A percentile compares a stretch with the other conserved stretches of the same genome.
Evolutionary conservation across 1,140 invertebrate genomes (phyloP).

Genomic region (Eriocheir sinensis): DNA sequence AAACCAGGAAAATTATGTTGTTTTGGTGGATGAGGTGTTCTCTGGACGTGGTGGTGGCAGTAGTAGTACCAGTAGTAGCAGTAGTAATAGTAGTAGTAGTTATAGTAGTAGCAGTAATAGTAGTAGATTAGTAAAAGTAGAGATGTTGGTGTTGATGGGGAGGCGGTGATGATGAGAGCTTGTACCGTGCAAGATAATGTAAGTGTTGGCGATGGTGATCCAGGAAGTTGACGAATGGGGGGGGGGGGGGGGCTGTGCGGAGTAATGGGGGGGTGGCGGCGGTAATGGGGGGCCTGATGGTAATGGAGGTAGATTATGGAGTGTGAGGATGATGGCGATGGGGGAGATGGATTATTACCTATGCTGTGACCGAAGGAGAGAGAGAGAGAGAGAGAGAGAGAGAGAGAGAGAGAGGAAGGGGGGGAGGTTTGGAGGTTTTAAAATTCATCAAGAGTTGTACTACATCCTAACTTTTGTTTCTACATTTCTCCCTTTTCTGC

Average conservation of each 20-base stretch:
- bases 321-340: too few species aligned
- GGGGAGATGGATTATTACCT: neutral
- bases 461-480: neutral
- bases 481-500: neutral
- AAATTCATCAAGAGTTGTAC: neutral
- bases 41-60: too few species aligned
- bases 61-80: too few species aligned
- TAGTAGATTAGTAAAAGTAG: too few species aligned
- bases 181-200: too few species aligned
- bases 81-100: too few species aligned
- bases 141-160: too few species aligned
- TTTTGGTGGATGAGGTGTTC: neutral
- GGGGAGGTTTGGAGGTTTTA: neutral
- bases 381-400: conserved; percentile 22
- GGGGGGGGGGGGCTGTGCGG: too few species aligned
- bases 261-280: neutral
- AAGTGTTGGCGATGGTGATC: neutral
- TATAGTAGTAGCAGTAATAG: too few species aligned
- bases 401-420: neutral
- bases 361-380: neutral
- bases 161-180: too few species aligned
- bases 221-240: neutral
- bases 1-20: neutral
- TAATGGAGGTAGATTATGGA: neutral
- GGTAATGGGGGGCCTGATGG: neutral